Percentiles rank a stretch among this genome's conserved stretches.
phyloP scores from a whole-genome alignment of 2,797 vertebrate genomes.

The Megalops cyprinoides region DNA sequence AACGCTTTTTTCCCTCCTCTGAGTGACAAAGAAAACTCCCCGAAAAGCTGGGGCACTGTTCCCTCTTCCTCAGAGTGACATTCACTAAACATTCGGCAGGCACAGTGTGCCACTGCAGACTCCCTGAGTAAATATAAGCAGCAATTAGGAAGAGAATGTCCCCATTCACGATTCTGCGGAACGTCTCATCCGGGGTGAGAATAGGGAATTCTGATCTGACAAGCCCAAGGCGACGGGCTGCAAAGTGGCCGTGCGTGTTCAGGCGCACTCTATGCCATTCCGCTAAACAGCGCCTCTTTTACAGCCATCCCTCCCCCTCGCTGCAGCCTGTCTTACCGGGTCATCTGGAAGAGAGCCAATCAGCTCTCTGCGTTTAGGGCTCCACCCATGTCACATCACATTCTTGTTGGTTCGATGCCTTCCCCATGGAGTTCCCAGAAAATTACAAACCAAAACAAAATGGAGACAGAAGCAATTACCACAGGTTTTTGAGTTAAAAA shows the following conservation, averaged over 20 bases:
- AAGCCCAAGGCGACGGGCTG: not conserved
- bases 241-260: not conserved
- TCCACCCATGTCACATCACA: not conserved
- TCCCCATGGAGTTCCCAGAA: too few species aligned
- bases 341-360: not conserved
- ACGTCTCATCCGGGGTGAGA: too few species aligned
- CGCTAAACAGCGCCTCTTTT: not conserved
- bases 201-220: not conserved
- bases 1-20: not conserved
- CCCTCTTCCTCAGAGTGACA: not conserved
- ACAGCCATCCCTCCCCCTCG: not conserved
- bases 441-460: too few species aligned
- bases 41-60: slow-evolving; percentile 13
- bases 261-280: not conserved
- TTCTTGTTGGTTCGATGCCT: too few species aligned
- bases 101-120: not conserved
- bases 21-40: not conserved
- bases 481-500: too few species aligned
- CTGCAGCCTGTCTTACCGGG: not conserved
- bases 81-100: not conserved
- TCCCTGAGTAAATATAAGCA: slow-evolving; percentile 7
- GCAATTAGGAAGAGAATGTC: not conserved
- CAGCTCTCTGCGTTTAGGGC: not conserved
- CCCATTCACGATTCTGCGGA: too few species aligned
- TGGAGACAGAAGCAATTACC: too few species aligned